phyloP scores from a whole-genome alignment of 2,888 invertebrate genomes.

The Drosophila mayaguana region DNA sequence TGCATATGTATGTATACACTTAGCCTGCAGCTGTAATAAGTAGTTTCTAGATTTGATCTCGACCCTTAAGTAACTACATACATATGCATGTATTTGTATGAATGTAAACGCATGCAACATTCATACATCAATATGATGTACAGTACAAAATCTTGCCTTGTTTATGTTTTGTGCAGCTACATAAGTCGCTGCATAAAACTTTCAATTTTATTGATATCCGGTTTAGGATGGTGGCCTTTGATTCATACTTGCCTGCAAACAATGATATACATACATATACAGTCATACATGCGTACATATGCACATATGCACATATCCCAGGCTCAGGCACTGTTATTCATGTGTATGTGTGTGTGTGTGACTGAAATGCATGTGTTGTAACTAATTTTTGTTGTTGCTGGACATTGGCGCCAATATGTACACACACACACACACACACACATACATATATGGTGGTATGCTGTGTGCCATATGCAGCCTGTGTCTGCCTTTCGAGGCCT shows the following conservation, averaged over 20 bases:
- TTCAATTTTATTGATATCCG: constrained; percentile 75
- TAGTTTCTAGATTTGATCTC: not conserved
- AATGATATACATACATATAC: not conserved
- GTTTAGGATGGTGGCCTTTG: constrained; percentile 62
- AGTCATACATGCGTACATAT: not conserved
- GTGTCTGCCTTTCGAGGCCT: constrained; percentile 38
- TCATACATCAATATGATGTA: constrained; percentile 1
- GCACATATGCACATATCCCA: not conserved
- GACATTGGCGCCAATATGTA: constrained; percentile 34
- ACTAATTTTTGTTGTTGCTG: constrained; percentile 27
- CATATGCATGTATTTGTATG: not conserved
- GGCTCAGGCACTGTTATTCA: constrained; percentile 3
- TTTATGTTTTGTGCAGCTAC: constrained; percentile 7
- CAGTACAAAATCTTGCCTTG: not conserved
- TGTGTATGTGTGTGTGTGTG: not conserved
- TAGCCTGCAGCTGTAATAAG: not conserved
- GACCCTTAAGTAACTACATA: not conserved
- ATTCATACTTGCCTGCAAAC: not conserved
- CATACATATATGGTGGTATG: constrained; percentile 4
- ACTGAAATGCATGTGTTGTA: constrained; percentile 25
- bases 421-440: not conserved
- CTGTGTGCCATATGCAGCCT: constrained; percentile 50
- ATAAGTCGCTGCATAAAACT: constrained; percentile 54
- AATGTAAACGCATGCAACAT: not conserved
- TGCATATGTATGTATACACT: not conserved